These are phyloP conservation scores for Microplitis demolitor DNA, from an alignment of 1,140 invertebrate genomes.

Conservation along the genomic window DNA sequence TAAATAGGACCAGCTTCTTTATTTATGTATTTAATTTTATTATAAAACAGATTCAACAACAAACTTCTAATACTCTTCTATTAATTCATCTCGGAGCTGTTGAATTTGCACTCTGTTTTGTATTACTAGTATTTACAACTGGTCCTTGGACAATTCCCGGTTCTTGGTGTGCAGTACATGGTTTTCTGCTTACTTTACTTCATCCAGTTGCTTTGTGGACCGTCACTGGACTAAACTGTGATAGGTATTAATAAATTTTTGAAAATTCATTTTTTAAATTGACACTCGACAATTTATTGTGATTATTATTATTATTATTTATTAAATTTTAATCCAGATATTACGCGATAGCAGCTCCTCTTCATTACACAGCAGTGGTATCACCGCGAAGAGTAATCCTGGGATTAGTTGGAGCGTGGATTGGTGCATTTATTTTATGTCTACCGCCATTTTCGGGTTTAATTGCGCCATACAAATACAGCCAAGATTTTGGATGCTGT, in stretches of 20 bases:
- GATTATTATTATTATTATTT: neutral
- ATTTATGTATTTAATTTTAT: neutral
- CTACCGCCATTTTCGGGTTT: slow-evolving; percentile 57
- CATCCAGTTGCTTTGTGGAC: slow-evolving; percentile 80
- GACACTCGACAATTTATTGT: neutral
- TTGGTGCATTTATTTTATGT: slow-evolving; percentile 54
- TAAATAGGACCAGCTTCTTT: neutral
- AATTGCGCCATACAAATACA: slow-evolving; percentile 60
- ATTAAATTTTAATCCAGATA: slow-evolving; percentile 56
- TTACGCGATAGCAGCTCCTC: slow-evolving; percentile 76
- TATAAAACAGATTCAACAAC: slow-evolving; percentile 50
- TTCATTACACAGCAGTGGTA: slow-evolving; percentile 76
- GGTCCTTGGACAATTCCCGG: slow-evolving; percentile 60
- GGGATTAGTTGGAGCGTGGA: slow-evolving; percentile 61
- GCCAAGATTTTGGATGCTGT: slow-evolving; percentile 67
- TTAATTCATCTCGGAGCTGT: slow-evolving; percentile 74
- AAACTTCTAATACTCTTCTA: slow-evolving; percentile 69
- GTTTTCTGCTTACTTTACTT: slow-evolving; percentile 71
- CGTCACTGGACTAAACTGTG: slow-evolving; percentile 78
- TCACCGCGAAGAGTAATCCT: slow-evolving; percentile 65
- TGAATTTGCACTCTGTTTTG: slow-evolving; percentile 69
- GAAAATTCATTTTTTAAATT: neutral
- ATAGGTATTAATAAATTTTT: slow-evolving; percentile 57
- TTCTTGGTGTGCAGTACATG: slow-evolving; percentile 66
- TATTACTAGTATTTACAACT: slow-evolving; percentile 64